phyloP scores from a whole-genome alignment of 23 tunicate species.

The Trididemnum miniatum region DNA sequence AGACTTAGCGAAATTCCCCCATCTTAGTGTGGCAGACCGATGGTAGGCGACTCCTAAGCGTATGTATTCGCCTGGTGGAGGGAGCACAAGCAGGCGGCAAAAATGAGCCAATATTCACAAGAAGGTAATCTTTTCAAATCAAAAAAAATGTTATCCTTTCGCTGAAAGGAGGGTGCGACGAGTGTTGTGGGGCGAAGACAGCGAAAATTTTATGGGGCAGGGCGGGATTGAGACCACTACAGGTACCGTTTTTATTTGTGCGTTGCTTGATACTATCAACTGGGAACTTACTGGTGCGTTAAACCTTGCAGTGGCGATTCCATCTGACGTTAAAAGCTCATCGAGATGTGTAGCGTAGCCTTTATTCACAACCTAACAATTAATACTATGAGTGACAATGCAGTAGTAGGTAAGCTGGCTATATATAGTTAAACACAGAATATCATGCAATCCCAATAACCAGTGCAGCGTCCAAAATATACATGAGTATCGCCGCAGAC shows the following conservation, averaged over 20 bases:
- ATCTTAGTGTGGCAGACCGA: no score
- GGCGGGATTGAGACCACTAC: neutral
- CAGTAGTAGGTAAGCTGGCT: no score
- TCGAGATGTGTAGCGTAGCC: slow-evolving; percentile 83
- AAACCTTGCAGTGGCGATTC: slow-evolving; percentile 58
- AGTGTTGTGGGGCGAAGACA: neutral
- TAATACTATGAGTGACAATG: no score
- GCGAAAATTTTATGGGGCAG: neutral
- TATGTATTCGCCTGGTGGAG: no score
- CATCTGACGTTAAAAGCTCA: slow-evolving; percentile 33
- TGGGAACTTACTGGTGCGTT: slow-evolving; percentile 51
- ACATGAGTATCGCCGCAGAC: neutral
- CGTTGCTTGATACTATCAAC: neutral
- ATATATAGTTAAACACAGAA: no score
- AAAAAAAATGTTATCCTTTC: neutral
- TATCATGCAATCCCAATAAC: no score
- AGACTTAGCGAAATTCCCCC: no score
- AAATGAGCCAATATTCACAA: no score
- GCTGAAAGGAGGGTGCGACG: neutral
- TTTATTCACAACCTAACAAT: slow-evolving; percentile 49
- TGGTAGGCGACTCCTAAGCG: no score
- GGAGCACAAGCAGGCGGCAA: no score
- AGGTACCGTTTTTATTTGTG: neutral
- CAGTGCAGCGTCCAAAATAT: no score
- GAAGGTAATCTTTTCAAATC: no score